Conservation (phyloP, 1,140 invertebrate species). For the Heliconius hermathena region DNA sequence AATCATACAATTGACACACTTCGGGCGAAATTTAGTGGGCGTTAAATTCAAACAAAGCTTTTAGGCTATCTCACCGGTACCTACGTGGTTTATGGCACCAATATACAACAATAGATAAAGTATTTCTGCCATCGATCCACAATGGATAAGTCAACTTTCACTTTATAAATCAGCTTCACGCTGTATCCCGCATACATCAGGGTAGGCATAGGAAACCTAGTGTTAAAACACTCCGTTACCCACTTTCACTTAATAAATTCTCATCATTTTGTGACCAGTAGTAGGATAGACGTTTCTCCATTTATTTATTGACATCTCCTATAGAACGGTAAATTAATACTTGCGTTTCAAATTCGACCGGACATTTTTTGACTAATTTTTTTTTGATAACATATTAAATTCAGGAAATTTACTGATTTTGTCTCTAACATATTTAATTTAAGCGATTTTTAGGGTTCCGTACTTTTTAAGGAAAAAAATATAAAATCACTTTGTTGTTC, state of each 20-base stretch:
- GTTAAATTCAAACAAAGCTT: constrained; percentile 15
- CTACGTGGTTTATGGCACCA: not conserved
- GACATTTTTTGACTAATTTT: too few species aligned
- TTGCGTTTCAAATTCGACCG: not conserved
- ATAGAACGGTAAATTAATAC: not conserved
- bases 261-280: not conserved
- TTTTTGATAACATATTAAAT: too few species aligned
- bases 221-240: too few species aligned
- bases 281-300: not conserved
- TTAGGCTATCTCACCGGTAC: not conserved
- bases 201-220: too few species aligned
- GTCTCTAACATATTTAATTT: too few species aligned
- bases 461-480: too few species aligned
- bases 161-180: not conserved
- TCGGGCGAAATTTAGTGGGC: not conserved
- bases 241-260: not conserved
- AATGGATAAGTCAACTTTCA: not conserved
- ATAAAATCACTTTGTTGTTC: too few species aligned
- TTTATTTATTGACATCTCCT: not conserved
- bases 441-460: too few species aligned
- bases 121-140: not conserved
- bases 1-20: not conserved
- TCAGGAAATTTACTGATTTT: too few species aligned
- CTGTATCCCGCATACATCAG: too few species aligned
- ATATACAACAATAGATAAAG: not conserved